These are phyloP conservation scores for Indri indri DNA, from an alignment of 2,113 vertebrate species.

Conservation along the genomic window DNA sequence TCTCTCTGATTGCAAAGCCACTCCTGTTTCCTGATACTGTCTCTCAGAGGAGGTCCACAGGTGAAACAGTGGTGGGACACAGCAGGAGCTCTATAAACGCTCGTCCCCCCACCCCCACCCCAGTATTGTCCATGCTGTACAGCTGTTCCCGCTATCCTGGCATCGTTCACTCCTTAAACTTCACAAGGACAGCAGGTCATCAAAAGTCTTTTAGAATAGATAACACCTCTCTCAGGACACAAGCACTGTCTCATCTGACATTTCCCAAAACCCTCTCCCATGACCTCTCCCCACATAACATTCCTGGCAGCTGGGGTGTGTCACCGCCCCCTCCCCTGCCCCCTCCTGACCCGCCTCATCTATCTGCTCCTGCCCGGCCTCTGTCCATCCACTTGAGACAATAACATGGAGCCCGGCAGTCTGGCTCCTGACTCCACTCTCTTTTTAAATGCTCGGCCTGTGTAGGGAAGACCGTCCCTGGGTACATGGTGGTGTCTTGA, in stretches of 20 bases:
- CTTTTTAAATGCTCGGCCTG: background rate
- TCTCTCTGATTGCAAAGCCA: background rate
- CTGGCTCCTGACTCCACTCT: background rate
- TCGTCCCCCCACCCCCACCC: background rate
- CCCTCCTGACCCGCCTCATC: background rate
- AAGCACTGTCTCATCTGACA: background rate
- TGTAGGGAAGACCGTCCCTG: background rate
- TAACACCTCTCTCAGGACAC: background rate
- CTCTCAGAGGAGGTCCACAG: background rate
- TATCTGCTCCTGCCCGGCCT: background rate
- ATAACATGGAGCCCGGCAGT: rapidly evolving
- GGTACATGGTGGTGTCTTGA: background rate
- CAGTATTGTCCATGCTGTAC: rapidly evolving
- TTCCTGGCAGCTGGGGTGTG: background rate
- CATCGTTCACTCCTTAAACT: background rate
- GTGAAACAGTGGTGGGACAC: background rate
- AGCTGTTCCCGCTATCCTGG: background rate
- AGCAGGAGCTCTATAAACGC: background rate
- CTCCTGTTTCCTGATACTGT: background rate
- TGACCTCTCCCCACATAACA: background rate
- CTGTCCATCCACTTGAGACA: background rate
- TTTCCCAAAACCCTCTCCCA: background rate
- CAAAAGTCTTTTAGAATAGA: background rate
- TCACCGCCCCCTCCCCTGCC: background rate
- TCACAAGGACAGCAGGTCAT: background rate